Percentiles rank a stretch among this genome's conserved stretches.
phyloP scores from a whole-genome alignment of 2,888 invertebrate genomes.

The Polydrusus tereticollis region DNA sequence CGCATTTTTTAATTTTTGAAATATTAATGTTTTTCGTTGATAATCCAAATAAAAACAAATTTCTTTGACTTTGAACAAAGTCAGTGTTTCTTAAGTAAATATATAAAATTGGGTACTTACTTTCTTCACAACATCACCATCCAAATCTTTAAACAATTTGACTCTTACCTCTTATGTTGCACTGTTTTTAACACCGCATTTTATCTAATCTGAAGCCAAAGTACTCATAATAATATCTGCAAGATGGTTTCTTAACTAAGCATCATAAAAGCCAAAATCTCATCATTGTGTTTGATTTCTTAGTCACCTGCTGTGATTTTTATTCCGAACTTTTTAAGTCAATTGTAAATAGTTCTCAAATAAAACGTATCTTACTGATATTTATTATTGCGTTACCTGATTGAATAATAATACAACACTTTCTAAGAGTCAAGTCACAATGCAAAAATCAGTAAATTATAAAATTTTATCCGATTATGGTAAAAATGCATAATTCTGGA shows the following conservation, averaged over 20 bases:
- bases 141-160: not conserved
- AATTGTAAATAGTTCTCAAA: not conserved
- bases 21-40: no score
- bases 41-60: no score
- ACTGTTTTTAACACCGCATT: not conserved
- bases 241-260: constrained; percentile 1
- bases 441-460: no score
- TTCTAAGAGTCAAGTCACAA: no score
- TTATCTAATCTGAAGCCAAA: constrained; percentile 2
- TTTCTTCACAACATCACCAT: constrained; percentile 1
- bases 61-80: no score
- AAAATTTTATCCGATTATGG: no score
- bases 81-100: not conserved
- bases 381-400: no score
- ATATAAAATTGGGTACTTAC: not conserved
- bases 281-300: not conserved
- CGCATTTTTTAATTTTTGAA: no score
- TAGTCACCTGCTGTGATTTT: not conserved
- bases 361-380: no score
- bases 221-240: not conserved
- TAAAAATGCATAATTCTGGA: no score
- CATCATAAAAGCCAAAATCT: not conserved
- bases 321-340: not conserved
- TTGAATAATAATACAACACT: no score
- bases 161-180: not conserved